Evolutionary conservation across 2,888 invertebrate species (phyloP).

Genomic region (Adelphocoris suturalis): DNA sequence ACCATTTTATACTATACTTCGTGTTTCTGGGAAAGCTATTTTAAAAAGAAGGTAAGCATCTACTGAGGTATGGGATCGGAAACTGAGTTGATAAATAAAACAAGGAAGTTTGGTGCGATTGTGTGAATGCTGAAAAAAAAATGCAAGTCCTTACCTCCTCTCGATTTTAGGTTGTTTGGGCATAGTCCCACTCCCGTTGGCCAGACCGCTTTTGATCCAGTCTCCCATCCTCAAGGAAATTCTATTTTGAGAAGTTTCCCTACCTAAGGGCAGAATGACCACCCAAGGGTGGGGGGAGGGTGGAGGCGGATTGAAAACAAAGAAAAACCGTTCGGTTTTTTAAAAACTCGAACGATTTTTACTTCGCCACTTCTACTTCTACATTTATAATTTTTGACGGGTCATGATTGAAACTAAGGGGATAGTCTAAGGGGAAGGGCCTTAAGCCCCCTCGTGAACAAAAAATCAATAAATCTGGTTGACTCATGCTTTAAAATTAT

Average conservation of each 20-base stretch:
- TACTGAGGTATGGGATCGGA: too few relatives aligned
- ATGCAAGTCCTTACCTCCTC: neutral
- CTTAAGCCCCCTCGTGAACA: neutral
- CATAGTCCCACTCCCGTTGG: slow-evolving; percentile 54
- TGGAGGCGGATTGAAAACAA: neutral
- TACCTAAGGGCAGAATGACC: neutral
- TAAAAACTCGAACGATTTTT: slow-evolving; percentile 2
- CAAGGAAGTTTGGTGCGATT: too few relatives aligned
- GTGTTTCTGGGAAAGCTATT: too few relatives aligned
- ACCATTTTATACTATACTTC: too few relatives aligned
- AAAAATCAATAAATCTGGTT: slow-evolving; percentile 65
- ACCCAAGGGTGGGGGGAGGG: neutral
- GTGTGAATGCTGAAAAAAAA: too few relatives aligned
- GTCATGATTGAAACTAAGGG: neutral
- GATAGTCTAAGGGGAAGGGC: neutral
- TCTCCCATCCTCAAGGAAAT: slow-evolving; percentile 43
- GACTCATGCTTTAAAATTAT: slow-evolving; percentile 59
- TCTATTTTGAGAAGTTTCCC: slow-evolving; percentile 37
- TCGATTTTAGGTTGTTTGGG: slow-evolving; percentile 41
- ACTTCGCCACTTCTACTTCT: neutral
- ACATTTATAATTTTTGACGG: neutral
- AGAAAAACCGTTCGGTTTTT: slow-evolving; percentile 8
- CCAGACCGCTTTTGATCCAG: slow-evolving; percentile 57
- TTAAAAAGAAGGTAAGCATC: too few relatives aligned
- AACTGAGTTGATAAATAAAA: too few relatives aligned